Evolutionary conservation across 2,113 vertebrate species (phyloP).

Genomic region (Siniperca knerii): DNA sequence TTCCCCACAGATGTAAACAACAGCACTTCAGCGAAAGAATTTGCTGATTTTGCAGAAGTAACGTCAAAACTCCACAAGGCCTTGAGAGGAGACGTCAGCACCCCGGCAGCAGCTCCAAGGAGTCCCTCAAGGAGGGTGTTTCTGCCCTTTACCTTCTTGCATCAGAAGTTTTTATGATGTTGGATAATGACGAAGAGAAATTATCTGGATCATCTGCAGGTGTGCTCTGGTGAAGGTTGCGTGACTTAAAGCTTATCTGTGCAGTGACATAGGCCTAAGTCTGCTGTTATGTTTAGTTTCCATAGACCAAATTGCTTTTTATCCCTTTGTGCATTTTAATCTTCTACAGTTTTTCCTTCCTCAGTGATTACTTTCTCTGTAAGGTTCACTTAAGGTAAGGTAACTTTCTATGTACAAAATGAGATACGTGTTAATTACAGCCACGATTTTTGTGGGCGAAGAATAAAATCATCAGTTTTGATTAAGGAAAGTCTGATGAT

Average conservation of each 20-base stretch:
- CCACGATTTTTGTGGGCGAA: not conserved
- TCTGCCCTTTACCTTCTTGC: not conserved
- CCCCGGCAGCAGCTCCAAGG: not conserved
- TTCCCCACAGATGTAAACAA: not conserved
- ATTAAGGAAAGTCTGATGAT: not conserved
- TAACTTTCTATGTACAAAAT: not conserved
- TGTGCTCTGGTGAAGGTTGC: not conserved
- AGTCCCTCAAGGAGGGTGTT: not conserved
- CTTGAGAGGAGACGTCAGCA: slow-evolving; percentile 59
- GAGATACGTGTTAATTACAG: not conserved
- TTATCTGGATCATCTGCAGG: not conserved
- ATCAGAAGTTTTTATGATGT: not conserved
- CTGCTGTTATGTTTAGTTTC: not conserved
- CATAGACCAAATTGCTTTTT: not conserved
- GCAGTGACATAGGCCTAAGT: not conserved
- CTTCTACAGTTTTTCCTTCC: not conserved
- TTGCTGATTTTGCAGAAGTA: slow-evolving; percentile 7
- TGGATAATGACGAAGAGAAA: not conserved
- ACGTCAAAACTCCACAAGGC: not conserved
- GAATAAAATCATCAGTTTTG: not conserved
- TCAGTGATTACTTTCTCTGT: not conserved
- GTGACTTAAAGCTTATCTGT: not conserved
- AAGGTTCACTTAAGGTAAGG: no score
- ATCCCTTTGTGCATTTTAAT: not conserved
- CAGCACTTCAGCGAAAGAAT: not conserved